phyloP scores from a whole-genome alignment of 2,797 vertebrate genomes.

The Amblyraja radiata region DNA sequence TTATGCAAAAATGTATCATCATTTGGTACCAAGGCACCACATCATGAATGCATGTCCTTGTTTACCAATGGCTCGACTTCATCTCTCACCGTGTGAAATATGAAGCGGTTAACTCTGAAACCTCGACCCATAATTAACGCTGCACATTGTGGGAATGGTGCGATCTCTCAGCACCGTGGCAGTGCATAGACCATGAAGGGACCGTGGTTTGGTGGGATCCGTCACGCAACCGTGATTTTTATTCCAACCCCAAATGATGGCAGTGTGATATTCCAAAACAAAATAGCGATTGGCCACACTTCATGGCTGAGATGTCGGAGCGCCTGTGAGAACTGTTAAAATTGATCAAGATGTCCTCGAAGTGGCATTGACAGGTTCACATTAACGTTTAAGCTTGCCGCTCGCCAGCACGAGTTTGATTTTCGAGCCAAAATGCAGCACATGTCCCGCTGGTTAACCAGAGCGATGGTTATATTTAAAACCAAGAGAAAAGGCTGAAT shows the following conservation, averaged over 20 bases:
- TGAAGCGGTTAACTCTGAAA: slow-evolving; percentile 9
- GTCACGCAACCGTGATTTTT: slow-evolving; percentile 25
- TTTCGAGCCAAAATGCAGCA: neutral
- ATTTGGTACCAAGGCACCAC: neutral
- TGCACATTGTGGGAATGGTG: neutral
- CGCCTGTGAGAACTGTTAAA: neutral
- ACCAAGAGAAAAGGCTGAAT: neutral
- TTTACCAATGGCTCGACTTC: neutral
- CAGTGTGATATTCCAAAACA: slow-evolving; percentile 33
- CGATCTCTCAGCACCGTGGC: neutral
- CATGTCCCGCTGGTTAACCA: neutral
- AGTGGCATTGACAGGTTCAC: neutral
- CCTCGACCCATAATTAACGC: neutral
- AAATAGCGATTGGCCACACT: neutral
- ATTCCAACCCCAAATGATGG: neutral
- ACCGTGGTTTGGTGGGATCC: neutral
- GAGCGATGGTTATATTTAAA: neutral
- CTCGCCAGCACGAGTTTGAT: neutral
- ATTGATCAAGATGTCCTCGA: slow-evolving; percentile 1
- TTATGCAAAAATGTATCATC: too few relatives aligned
- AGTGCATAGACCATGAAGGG: neutral
- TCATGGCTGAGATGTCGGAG: neutral
- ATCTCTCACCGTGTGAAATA: neutral
- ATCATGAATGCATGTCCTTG: neutral
- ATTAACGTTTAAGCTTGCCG: neutral